Conservation (phyloP, 2,888 invertebrate species). For the Polylopha cassiicola region DNA sequence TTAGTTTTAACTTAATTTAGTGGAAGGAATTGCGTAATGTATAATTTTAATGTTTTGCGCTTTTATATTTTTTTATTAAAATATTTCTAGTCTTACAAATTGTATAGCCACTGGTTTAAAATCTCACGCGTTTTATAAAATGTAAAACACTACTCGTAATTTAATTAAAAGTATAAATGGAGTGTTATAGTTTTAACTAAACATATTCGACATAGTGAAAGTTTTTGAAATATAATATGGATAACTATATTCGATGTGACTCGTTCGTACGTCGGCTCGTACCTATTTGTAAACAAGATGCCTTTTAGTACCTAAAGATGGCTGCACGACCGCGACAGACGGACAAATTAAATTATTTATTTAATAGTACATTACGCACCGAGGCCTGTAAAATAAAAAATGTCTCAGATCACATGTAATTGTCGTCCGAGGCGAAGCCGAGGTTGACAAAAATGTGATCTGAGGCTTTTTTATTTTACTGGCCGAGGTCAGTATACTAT, state of each 20-base stretch:
- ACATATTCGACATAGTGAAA: too few species aligned
- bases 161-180: too few species aligned
- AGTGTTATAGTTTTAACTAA: too few species aligned
- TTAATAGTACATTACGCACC: conserved; percentile 3
- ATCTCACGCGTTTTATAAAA: conserved; percentile 8
- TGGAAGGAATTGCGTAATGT: conserved; percentile 16
- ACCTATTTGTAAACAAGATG: conserved; percentile 39
- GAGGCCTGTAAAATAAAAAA: too few species aligned
- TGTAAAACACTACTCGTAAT: conserved; percentile 8
- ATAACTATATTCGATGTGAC: too few species aligned
- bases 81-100: conserved; percentile 44
- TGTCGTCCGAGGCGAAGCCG: too few species aligned
- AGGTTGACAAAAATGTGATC: too few species aligned
- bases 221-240: too few species aligned
- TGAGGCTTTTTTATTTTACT: too few species aligned
- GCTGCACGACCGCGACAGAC: conserved; percentile 32
- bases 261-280: background rate
- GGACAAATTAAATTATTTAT: conserved; percentile 17
- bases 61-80: conserved; percentile 31
- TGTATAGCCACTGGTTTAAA: conserved; percentile 14
- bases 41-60: conserved; percentile 23
- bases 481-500: too few species aligned
- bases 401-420: too few species aligned
- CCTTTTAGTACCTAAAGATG: conserved; percentile 50
- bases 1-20: conserved; percentile 16